phyloP scores from a whole-genome alignment of 2,113 vertebrate species.

The Microcebus ravelobensis region DNA sequence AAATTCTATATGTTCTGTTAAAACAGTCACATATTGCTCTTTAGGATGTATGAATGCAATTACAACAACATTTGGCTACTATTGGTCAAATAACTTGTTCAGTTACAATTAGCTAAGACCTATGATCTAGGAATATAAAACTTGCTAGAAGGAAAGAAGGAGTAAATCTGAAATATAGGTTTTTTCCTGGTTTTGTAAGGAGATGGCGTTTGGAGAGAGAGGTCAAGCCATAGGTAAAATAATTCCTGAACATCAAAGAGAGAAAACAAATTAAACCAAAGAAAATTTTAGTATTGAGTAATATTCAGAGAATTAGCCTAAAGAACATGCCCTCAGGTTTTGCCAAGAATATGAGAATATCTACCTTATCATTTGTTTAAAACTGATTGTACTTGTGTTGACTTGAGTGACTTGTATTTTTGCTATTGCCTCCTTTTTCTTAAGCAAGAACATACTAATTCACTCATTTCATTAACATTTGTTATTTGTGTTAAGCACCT shows the following conservation, averaged over 20 bases:
- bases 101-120: neutral
- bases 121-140: neutral
- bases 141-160: neutral
- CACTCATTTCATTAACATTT: neutral
- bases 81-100: neutral
- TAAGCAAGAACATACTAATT: neutral
- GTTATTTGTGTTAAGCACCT: neutral
- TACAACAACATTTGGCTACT: neutral
- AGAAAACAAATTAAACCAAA: neutral
- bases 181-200: neutral
- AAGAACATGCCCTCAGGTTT: neutral
- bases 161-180: neutral
- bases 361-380: neutral
- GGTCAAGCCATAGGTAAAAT: neutral
- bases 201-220: neutral
- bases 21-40: neutral
- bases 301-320: neutral
- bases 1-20: neutral
- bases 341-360: neutral
- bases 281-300: neutral
- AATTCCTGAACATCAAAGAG: neutral
- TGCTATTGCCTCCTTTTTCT: neutral
- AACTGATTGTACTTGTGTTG: neutral
- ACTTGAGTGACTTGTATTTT: neutral
- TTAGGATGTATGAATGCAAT: neutral